Percentiles rank a stretch among this genome's conserved stretches.
Evolutionary conservation across 2,888 invertebrate genomes (phyloP).

Genomic region (Rhamphomyia laevipes): DNA sequence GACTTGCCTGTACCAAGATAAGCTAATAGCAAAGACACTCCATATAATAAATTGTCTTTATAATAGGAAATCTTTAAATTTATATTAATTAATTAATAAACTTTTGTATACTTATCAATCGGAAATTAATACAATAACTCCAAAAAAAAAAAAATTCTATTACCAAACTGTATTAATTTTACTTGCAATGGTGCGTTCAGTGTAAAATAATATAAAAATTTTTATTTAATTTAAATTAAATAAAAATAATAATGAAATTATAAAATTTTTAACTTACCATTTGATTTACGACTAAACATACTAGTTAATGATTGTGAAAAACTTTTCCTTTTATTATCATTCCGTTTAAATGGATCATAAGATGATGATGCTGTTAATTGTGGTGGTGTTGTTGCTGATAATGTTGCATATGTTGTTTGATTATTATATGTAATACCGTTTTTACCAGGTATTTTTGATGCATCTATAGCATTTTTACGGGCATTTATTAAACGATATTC

Average conservation of each 20-base stretch:
- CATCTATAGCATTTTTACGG: slow-evolving; percentile 48
- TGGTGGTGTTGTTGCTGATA: slow-evolving; percentile 32
- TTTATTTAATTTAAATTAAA: too few relatives aligned
- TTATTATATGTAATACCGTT: slow-evolving; percentile 21
- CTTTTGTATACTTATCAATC: too few relatives aligned
- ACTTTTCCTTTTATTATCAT: slow-evolving; percentile 62
- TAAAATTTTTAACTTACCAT: slow-evolving; percentile 10
- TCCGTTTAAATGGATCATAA: slow-evolving; percentile 47
- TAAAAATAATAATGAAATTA: neutral
- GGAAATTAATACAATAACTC: too few relatives aligned
- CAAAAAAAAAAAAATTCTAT: too few relatives aligned
- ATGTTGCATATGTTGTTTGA: slow-evolving; percentile 28
- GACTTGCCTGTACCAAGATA: too few relatives aligned
- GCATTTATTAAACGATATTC: slow-evolving; percentile 65
- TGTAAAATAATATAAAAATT: too few relatives aligned
- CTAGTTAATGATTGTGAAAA: slow-evolving; percentile 63
- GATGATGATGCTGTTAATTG: slow-evolving; percentile 34
- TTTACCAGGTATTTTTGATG: slow-evolving; percentile 20
- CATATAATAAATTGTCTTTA: too few relatives aligned
- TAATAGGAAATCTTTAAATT: too few relatives aligned
- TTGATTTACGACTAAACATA: slow-evolving; percentile 56
- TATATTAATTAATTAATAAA: too few relatives aligned
- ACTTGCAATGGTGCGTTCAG: too few relatives aligned
- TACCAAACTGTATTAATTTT: too few relatives aligned
- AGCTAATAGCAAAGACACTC: too few relatives aligned